Evolutionary conservation across 2,888 invertebrate genomes (phyloP).

Genomic region (Athalia cordata): DNA sequence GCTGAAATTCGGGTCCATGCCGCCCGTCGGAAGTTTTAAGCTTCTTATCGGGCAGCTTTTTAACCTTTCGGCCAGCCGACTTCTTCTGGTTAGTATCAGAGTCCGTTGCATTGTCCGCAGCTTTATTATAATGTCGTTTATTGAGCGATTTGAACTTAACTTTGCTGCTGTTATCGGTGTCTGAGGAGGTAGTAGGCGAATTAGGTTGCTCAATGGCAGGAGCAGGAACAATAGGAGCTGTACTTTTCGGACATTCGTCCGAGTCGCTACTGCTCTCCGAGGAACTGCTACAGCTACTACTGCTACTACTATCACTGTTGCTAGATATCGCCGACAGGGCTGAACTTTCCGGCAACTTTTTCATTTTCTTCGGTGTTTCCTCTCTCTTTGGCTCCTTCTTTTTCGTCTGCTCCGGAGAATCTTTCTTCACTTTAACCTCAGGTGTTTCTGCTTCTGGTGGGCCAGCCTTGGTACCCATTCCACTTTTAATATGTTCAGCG

Average conservation of each 20-base stretch:
- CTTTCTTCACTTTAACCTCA: slow-evolving; percentile 67
- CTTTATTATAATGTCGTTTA: slow-evolving; percentile 53
- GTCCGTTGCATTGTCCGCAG: slow-evolving; percentile 46
- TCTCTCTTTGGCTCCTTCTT: slow-evolving; percentile 63
- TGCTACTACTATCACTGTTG: slow-evolving; percentile 77
- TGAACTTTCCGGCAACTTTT: slow-evolving; percentile 64
- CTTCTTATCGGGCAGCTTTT: slow-evolving; percentile 86
- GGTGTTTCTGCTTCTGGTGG: slow-evolving; percentile 70
- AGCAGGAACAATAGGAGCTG: slow-evolving; percentile 56
- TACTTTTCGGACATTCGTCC: slow-evolving; percentile 64
- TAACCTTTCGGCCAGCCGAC: slow-evolving; percentile 74
- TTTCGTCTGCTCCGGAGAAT: slow-evolving; percentile 56
- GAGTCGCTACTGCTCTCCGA: slow-evolving; percentile 70
- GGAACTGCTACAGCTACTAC: slow-evolving; percentile 74
- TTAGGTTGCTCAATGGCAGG: slow-evolving; percentile 62
- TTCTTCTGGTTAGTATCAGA: slow-evolving; percentile 50
- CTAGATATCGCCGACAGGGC: slow-evolving; percentile 76
- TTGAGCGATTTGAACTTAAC: slow-evolving; percentile 49
- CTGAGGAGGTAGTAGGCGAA: slow-evolving; percentile 67
- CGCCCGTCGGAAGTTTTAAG: slow-evolving; percentile 89
- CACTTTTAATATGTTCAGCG: slow-evolving; percentile 91
- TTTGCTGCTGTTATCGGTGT: slow-evolving; percentile 61
- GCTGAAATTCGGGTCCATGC: slow-evolving; percentile 83
- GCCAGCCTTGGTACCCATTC: slow-evolving; percentile 77
- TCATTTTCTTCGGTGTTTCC: slow-evolving; percentile 70